Percentiles rank a stretch among this genome's conserved stretches.
These are phyloP conservation scores for rabbit (Oryctolagus cuniculus) DNA, from an alignment of 2,113 vertebrate genomes.

Conservation along the genomic window DNA sequence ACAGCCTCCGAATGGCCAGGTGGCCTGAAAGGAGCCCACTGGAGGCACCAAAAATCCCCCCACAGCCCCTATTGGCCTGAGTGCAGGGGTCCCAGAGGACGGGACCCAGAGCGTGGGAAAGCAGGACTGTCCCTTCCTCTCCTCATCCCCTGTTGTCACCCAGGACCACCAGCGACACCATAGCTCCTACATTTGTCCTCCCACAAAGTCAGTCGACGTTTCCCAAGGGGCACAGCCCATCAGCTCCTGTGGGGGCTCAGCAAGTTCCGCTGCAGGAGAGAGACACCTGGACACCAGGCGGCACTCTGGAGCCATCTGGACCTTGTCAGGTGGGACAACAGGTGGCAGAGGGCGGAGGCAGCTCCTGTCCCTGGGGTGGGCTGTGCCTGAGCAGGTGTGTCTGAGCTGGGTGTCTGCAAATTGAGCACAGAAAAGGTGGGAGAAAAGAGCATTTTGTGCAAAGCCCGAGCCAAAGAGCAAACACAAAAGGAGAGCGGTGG, in stretches of 20 bases:
- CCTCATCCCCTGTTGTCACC: background rate
- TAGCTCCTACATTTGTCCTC: background rate
- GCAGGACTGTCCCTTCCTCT: background rate
- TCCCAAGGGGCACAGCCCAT: background rate
- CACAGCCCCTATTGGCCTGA: rapidly evolving
- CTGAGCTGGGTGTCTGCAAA: background rate
- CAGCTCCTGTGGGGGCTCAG: background rate
- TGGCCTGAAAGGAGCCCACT: background rate
- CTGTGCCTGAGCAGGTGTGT: background rate
- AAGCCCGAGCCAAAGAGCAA: background rate
- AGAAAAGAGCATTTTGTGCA: background rate
- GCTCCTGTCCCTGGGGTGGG: background rate
- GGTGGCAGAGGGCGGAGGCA: no score
- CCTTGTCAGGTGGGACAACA: rapidly evolving
- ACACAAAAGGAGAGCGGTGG: background rate
- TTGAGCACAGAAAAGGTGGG: background rate
- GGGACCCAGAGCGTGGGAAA: background rate
- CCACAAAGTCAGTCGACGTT: background rate
- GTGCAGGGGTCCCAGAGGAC: background rate
- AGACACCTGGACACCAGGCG: rapidly evolving
- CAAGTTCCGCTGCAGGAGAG: background rate
- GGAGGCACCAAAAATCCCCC: background rate
- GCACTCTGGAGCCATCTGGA: rapidly evolving
- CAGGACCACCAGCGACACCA: background rate
- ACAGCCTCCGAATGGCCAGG: background rate